A percentile compares a stretch with the other conserved stretches of the same genome.
Evolutionary conservation across 2,113 vertebrate species (phyloP).

Genomic region (Chelonoidis abingdonii): DNA sequence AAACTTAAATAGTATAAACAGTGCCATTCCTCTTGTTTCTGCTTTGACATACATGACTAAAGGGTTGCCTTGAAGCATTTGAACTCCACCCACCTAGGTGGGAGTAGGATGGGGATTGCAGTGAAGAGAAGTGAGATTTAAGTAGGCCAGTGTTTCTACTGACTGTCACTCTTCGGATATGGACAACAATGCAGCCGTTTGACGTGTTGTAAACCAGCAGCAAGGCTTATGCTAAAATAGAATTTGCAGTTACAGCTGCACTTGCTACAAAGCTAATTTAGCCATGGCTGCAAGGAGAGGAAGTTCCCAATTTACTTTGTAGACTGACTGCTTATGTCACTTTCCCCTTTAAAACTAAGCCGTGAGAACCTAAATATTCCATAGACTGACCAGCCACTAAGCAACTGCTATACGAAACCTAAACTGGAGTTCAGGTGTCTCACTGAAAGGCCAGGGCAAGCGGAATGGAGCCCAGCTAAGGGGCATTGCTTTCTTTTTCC

Average conservation of each 20-base stretch:
- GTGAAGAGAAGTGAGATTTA: background rate
- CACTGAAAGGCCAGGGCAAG: background rate
- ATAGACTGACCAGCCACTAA: background rate
- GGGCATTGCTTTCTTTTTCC: background rate
- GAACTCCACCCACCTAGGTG: background rate
- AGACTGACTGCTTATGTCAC: background rate
- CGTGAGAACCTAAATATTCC: background rate
- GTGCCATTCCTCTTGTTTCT: background rate
- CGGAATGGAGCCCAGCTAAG: background rate
- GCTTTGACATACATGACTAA: background rate
- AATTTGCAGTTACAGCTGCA: background rate
- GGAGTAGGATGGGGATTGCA: background rate
- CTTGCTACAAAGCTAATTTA: background rate
- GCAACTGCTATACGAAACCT: accelerated
- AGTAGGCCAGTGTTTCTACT: background rate
- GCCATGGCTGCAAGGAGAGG: background rate
- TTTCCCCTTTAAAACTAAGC: background rate
- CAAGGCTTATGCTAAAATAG: background rate
- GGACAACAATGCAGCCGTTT: background rate
- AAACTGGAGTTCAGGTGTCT: background rate
- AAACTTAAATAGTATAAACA: background rate
- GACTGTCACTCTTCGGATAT: background rate
- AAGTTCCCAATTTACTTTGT: background rate
- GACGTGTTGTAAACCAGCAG: background rate
- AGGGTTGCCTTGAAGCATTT: background rate